These are phyloP conservation scores for Bambusicola thoracicus DNA, from an alignment of 2,113 vertebrate genomes.

Conservation along the genomic window DNA sequence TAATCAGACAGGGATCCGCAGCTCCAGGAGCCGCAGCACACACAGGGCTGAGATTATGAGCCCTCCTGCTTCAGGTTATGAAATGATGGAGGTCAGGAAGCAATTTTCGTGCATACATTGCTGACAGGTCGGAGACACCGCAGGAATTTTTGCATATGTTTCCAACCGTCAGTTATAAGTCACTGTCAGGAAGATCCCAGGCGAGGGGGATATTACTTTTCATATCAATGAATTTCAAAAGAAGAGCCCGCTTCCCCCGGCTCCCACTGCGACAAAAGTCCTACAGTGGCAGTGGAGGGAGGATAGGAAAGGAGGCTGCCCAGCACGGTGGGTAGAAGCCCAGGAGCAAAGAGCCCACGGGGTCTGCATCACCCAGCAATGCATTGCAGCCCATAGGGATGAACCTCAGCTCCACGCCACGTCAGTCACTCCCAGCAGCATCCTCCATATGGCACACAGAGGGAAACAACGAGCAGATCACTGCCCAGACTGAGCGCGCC, in stretches of 20 bases:
- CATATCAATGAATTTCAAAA: background rate
- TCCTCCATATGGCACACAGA: slow-evolving; percentile 28
- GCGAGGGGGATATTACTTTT: background rate
- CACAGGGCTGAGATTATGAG: slow-evolving; percentile 28
- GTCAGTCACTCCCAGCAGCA: slow-evolving; percentile 42
- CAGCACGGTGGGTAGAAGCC: too few species aligned
- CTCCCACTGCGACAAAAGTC: slow-evolving; percentile 1
- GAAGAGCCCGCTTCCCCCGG: background rate
- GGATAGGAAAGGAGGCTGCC: too few species aligned
- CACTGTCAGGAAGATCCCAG: slow-evolving; percentile 37
- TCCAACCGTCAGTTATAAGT: slow-evolving; percentile 40
- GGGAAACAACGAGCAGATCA: slow-evolving; percentile 42
- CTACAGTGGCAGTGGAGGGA: background rate
- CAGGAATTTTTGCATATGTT: slow-evolving; percentile 34
- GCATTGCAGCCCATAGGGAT: slow-evolving; percentile 16
- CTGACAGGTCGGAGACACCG: slow-evolving; percentile 30
- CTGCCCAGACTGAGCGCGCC: background rate
- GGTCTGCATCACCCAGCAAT: too few species aligned
- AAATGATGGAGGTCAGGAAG: slow-evolving; percentile 69
- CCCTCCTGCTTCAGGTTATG: slow-evolving; percentile 56
- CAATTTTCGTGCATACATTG: slow-evolving; percentile 56
- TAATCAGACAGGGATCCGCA: slow-evolving; percentile 49
- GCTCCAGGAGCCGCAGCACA: slow-evolving; percentile 27
- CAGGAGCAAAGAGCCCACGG: too few species aligned
- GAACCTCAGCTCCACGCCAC: slow-evolving; percentile 46